These are phyloP conservation scores for Tupiocoris notatus DNA, from an alignment of 2,888 invertebrate species.

Conservation along the genomic window DNA sequence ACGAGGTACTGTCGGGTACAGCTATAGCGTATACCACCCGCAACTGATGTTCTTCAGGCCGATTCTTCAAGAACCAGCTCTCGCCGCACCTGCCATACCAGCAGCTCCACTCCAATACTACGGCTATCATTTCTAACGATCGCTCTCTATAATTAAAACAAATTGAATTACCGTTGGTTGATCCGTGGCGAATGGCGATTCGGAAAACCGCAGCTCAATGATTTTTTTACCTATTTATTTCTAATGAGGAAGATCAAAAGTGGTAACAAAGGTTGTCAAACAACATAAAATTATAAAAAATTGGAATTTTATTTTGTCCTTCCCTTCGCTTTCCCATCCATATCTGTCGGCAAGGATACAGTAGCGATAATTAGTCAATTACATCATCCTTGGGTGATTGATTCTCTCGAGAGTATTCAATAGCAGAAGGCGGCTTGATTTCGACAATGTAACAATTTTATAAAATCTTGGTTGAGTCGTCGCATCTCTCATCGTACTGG, in stretches of 20 bases:
- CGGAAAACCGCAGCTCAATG: neutral
- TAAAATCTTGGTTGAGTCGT: too few species aligned
- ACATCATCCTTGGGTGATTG: too few species aligned
- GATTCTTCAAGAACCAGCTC: neutral
- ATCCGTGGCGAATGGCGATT: neutral
- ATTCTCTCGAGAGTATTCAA: too few species aligned
- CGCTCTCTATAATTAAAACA: too few species aligned
- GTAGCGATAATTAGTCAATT: too few species aligned
- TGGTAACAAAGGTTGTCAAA: neutral
- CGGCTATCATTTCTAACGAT: neutral
- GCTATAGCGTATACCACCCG: conserved; percentile 45
- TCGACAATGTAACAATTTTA: too few species aligned
- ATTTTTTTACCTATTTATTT: neutral
- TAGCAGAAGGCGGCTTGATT: too few species aligned
- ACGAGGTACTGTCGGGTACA: conserved; percentile 21
- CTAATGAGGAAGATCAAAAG: neutral
- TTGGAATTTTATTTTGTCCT: too few species aligned
- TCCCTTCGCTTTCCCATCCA: too few species aligned
- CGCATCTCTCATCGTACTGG: too few species aligned
- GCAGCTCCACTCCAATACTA: neutral
- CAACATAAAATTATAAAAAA: too few species aligned
- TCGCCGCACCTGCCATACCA: neutral
- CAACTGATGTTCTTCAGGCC: conserved; percentile 8
- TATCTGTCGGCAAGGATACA: too few species aligned
- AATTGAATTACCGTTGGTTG: neutral